Percentiles rank a stretch among this genome's conserved stretches.
Evolutionary conservation across 2,113 vertebrate genomes (phyloP).

Genomic region (Phyllostomus hastatus): DNA sequence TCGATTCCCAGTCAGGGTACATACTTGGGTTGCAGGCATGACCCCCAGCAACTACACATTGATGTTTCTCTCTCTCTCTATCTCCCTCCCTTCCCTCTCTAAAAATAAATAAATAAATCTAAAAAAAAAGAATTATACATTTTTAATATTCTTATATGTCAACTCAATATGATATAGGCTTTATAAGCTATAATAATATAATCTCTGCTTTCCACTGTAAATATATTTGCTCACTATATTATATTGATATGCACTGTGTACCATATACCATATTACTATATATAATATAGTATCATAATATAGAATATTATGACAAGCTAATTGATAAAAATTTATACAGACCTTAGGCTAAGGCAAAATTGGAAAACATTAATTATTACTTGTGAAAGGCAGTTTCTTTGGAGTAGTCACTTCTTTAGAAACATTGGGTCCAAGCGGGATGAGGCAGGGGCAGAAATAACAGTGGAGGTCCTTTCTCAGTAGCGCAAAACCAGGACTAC

Average conservation of each 20-base stretch:
- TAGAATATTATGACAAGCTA: not conserved
- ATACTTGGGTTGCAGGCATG: no score
- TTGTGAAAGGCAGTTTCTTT: not conserved
- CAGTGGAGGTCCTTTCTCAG: not conserved
- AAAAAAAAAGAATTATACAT: not conserved
- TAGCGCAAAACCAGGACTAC: not conserved
- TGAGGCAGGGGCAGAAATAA: not conserved
- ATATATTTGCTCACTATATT: not conserved
- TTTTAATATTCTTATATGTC: not conserved
- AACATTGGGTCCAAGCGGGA: not conserved
- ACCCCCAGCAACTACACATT: no score
- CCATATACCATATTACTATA: not conserved
- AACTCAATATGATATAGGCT: not conserved
- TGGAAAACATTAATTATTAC: not conserved
- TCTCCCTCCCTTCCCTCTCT: no score
- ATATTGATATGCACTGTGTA: not conserved
- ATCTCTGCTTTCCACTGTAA: not conserved
- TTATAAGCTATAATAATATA: not conserved
- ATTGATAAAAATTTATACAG: not conserved
- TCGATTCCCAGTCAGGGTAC: no score
- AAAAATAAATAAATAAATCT: no score
- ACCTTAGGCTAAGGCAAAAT: not conserved
- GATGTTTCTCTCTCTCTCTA: no score
- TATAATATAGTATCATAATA: not conserved
- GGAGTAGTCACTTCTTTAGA: not conserved